A percentile compares a stretch with the other conserved stretches of the same genome.
Evolutionary conservation across 1,140 invertebrate genomes (phyloP).

Genomic region (Diorhabda sublineata): DNA sequence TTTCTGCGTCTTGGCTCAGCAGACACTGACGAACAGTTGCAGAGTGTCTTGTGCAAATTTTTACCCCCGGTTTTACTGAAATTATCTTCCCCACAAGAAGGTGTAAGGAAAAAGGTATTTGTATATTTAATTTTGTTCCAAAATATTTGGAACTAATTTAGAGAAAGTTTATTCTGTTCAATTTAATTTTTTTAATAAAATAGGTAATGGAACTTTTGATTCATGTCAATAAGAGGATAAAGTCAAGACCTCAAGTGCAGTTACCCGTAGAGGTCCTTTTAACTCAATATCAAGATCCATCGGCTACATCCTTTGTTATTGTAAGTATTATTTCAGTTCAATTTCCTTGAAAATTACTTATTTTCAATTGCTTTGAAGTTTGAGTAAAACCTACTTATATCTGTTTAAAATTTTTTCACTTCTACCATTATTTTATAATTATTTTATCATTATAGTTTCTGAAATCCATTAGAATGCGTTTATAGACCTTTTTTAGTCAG

Average conservation of each 20-base stretch:
- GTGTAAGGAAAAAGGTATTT: conserved; percentile 73
- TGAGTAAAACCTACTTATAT: too few species aligned
- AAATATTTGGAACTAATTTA: too few species aligned
- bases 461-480: too few species aligned
- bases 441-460: too few species aligned
- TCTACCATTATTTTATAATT: too few species aligned
- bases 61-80: conserved; percentile 85
- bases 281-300: conserved; percentile 73
- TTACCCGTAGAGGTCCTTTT: conserved; percentile 83
- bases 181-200: conserved; percentile 10
- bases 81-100: conserved; percentile 78
- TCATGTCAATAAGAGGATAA: conserved; percentile 86
- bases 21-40: conserved; percentile 83
- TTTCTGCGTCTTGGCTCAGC: conserved; percentile 83
- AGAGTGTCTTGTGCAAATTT: conserved; percentile 78
- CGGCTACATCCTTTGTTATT: conserved; percentile 75
- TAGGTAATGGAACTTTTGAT: conserved; percentile 90
- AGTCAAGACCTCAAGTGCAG: conserved; percentile 77
- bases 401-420: too few species aligned
- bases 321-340: conserved; percentile 52
- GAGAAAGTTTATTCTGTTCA: background rate
- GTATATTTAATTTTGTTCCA: too few species aligned
- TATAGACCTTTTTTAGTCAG: too few species aligned
- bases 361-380: too few species aligned
- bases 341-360: too few species aligned